Conservation (phyloP, 2,797 vertebrate species). For the Miichthys miiuy region DNA sequence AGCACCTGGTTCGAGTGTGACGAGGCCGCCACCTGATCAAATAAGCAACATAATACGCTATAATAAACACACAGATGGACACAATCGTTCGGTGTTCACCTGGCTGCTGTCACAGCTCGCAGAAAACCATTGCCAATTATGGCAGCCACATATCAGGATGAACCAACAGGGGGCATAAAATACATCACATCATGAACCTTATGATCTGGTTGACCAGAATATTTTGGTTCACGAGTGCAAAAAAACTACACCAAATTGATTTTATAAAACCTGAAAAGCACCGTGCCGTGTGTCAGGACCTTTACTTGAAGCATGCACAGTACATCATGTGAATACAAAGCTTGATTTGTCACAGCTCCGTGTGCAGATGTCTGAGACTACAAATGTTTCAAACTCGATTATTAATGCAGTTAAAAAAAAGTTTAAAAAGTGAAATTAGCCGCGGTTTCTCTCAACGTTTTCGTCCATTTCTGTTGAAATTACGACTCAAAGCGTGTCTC, state of each 20-base stretch:
- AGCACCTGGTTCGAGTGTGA: conserved; percentile 57
- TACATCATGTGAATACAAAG: conserved; percentile 35
- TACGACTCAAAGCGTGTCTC: conserved; percentile 1
- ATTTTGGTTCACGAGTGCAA: conserved; percentile 22
- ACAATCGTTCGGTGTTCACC: conserved; percentile 17
- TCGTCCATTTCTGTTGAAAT: background rate
- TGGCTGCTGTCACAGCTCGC: conserved; percentile 13
- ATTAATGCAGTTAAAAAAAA: background rate
- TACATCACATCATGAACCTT: conserved; percentile 24
- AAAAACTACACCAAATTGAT: background rate
- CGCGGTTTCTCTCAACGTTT: background rate
- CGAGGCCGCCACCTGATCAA: conserved; percentile 67
- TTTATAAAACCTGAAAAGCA: conserved; percentile 2
- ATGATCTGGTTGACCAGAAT: background rate
- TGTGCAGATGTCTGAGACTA: background rate
- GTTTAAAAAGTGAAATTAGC: background rate
- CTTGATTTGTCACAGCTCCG: conserved; percentile 8
- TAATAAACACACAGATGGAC: conserved; percentile 29
- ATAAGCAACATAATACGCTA: conserved; percentile 51
- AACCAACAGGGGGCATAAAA: conserved; percentile 48
- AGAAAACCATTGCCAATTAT: too few relatives aligned
- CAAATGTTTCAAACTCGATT: conserved; percentile 1
- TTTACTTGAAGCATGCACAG: conserved; percentile 32
- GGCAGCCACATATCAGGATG: background rate
- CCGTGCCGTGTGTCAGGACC: background rate